Percentiles rank a stretch among this genome's conserved stretches.
Evolutionary conservation across 2,888 invertebrate species (phyloP).

Genomic region (Chloroclystis v-ata): DNA sequence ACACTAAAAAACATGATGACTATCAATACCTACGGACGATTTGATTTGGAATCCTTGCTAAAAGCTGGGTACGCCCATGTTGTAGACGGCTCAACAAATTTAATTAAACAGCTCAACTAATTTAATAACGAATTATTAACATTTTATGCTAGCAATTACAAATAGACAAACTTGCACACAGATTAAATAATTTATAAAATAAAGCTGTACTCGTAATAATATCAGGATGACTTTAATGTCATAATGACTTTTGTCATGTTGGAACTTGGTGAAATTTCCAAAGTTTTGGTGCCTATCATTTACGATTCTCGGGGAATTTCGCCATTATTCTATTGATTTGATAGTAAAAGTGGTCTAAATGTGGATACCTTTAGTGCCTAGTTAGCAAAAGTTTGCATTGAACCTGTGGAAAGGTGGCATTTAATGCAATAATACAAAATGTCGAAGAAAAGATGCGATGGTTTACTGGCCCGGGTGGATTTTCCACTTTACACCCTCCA

Average conservation of each 20-base stretch:
- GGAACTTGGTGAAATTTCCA: constrained; percentile 57
- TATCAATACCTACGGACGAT: too few relatives aligned
- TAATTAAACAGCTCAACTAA: too few relatives aligned
- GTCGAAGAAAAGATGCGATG: constrained; percentile 79
- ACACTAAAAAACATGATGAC: too few relatives aligned
- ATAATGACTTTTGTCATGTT: constrained; percentile 75
- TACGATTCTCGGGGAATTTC: constrained; percentile 52
- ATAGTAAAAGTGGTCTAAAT: constrained; percentile 50
- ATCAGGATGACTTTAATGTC: background rate
- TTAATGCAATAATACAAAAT: constrained; percentile 59
- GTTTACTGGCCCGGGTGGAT: constrained; percentile 91
- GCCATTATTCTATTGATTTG: constrained; percentile 38
- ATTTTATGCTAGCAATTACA: too few relatives aligned
- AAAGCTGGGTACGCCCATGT: too few relatives aligned
- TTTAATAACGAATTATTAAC: too few relatives aligned
- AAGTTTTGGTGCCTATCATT: constrained; percentile 53
- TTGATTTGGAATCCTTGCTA: too few relatives aligned
- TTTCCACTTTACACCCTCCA: constrained; percentile 95
- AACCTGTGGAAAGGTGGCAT: constrained; percentile 36
- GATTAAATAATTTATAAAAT: background rate
- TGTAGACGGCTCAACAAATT: too few relatives aligned
- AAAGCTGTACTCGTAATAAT: background rate
- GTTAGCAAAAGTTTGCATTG: constrained; percentile 41
- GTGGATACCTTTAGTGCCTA: constrained; percentile 40
- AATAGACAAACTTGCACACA: too few relatives aligned